Evolutionary conservation across 2,113 vertebrate genomes (phyloP), one percentile per base, ranked within the genome.

Genomic region (Phasianus colchicus): DNA sequence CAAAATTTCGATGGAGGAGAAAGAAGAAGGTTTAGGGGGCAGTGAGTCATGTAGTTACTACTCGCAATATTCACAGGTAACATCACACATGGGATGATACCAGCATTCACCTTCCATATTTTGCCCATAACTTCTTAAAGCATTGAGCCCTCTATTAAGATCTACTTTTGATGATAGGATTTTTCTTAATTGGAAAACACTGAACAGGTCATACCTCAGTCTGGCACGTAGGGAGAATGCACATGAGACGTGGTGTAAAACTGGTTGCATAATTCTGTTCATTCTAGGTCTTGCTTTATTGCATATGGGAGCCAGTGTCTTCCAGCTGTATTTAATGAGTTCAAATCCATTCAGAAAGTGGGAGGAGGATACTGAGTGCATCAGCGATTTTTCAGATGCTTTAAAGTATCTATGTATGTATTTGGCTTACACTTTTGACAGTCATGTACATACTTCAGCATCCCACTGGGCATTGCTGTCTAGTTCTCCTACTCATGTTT

Each of bases 261-360:
- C 66, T 77, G 24, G 8, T 40, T 86, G 36, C 19, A 13, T 77
- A 86, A 93, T 90, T 88, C 25, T 40, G 43, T 73, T 86, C 4
- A 4, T 75, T 94, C 74, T 95, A 84, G 55, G 64, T 88, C 43
- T 58, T 64, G n/a, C 5, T 80, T 83, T 61, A 48, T 88, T 92
- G 86, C 50, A 75, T 12, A 3, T 19, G 47, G 66, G 60, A 91
- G 66, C 40, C 43, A 47, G 45, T 84, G 29, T 83, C 81, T 87
- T 94, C 52, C 43, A 86, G 66, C 78, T 95, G 88, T 32, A 63
- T 24, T 71, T 90, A 96, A 92, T 91, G 81, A 94, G 54, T 30
- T 89, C 34, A 24, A 19, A 89, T 92, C 66, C 11, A 12, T 64
- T 60, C 42, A 88, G 82, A 42, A 94, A 92, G 43, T 36, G 24